Evolutionary conservation across 2,797 vertebrate genomes (phyloP).

Genomic region (Atherinosoma microstoma): DNA sequence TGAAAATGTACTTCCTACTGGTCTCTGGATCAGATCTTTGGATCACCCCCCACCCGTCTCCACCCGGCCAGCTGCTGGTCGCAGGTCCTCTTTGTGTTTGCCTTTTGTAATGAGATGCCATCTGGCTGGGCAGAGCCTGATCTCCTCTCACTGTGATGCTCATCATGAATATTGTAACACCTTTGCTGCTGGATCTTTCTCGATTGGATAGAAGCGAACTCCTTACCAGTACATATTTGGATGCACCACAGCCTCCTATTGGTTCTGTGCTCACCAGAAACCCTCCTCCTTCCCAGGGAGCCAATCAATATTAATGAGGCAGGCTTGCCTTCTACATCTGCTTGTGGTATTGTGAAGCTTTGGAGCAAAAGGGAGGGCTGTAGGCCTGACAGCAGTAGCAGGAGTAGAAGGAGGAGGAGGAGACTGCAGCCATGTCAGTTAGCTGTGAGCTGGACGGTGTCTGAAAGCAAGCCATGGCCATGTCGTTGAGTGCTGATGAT

Average conservation of each 20-base stretch:
- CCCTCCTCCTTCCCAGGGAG: constrained; percentile 82
- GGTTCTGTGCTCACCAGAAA: constrained; percentile 64
- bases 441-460: constrained; percentile 85
- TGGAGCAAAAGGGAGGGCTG: constrained; percentile 81
- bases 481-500: constrained; percentile 95
- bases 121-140: constrained; percentile 67
- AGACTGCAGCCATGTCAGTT: constrained; percentile 92
- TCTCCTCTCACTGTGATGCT: constrained; percentile 58
- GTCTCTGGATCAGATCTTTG: constrained; percentile 39
- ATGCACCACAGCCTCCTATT: constrained; percentile 72
- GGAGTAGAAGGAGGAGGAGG: constrained; percentile 78
- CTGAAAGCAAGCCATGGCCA: constrained; percentile 91
- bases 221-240: constrained; percentile 55
- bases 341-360: constrained; percentile 79
- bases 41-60: constrained; percentile 46
- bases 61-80: constrained; percentile 76
- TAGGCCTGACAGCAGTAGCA: constrained; percentile 79
- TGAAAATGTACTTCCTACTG: constrained; percentile 36
- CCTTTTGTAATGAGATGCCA: constrained; percentile 83
- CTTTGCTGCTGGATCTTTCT: constrained; percentile 39
- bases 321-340: constrained; percentile 76
- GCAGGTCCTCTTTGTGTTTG: constrained; percentile 75
- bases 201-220: constrained; percentile 61
- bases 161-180: constrained; percentile 71
- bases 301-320: constrained; percentile 87